phyloP scores from a whole-genome alignment of 2,113 vertebrate genomes.

The Triplophysa rosa region DNA sequence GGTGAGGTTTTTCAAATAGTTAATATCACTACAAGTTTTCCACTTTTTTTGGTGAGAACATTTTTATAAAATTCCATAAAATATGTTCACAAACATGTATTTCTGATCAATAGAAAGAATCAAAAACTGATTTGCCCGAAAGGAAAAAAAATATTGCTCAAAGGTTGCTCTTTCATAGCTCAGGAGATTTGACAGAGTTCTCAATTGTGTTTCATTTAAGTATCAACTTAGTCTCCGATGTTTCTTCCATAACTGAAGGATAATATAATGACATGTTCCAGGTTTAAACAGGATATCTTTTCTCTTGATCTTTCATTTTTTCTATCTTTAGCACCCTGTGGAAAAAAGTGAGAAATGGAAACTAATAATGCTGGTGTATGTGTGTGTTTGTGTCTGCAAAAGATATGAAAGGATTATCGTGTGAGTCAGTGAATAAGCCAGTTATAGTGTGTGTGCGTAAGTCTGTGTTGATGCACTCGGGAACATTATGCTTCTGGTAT shows the following conservation, averaged over 20 bases:
- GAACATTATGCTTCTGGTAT: conserved; percentile 24
- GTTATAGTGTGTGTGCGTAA: background rate
- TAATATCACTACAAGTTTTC: too few relatives aligned
- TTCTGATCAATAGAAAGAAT: background rate
- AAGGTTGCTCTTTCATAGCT: too few relatives aligned
- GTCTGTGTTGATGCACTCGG: conserved; percentile 6
- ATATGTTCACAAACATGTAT: too few relatives aligned
- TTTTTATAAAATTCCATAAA: too few relatives aligned
- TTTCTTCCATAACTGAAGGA: too few relatives aligned
- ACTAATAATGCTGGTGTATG: background rate
- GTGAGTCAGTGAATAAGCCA: conserved; percentile 55
- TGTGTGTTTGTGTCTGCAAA: conserved; percentile 48
- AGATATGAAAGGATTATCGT: conserved; percentile 67
- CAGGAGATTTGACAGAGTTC: too few relatives aligned
- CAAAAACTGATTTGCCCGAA: background rate
- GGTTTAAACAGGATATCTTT: background rate
- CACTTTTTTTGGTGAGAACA: too few relatives aligned
- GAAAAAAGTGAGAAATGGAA: conserved; percentile 3
- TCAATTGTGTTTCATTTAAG: too few relatives aligned
- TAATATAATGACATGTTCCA: background rate
- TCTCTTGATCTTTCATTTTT: too few relatives aligned
- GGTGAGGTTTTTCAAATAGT: too few relatives aligned
- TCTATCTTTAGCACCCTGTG: background rate
- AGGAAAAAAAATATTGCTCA: background rate
- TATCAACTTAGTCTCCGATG: too few relatives aligned